phyloP scores from a whole-genome alignment of 2,113 vertebrate species.

The Pelecanoides urinatrix region DNA sequence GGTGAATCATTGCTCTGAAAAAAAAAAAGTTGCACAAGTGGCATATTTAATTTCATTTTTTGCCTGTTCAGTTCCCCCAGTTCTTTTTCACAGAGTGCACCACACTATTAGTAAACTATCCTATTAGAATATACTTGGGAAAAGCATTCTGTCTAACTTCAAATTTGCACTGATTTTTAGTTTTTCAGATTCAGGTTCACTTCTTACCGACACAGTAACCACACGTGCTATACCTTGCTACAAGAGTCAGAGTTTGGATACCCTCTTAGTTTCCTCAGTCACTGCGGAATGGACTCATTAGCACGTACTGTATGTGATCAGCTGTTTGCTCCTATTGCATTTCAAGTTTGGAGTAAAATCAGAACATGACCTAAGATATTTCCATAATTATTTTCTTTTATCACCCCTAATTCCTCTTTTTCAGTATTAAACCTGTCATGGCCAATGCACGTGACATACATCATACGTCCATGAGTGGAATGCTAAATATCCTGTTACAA shows the following conservation, averaged over 20 bases:
- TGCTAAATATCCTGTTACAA: neutral
- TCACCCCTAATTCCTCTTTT: neutral
- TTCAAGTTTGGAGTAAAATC: conserved; percentile 39
- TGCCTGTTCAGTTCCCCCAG: neutral
- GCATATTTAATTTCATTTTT: neutral
- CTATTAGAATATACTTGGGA: neutral
- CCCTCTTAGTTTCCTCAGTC: neutral
- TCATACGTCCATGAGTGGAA: neutral
- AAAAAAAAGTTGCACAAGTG: neutral
- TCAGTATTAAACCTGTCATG: neutral
- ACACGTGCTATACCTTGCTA: accelerated
- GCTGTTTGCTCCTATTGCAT: conserved; percentile 39
- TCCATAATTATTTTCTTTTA: conserved; percentile 29
- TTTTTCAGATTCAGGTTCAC: neutral
- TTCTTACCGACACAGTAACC: accelerated
- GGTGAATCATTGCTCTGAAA: conserved; percentile 21
- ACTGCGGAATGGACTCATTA: neutral
- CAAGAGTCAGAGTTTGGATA: neutral
- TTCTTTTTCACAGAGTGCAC: neutral
- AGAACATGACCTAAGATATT: conserved; percentile 41
- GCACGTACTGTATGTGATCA: neutral
- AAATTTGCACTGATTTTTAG: neutral
- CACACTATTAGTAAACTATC: neutral
- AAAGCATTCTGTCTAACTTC: neutral
- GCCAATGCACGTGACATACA: neutral